Base-by-base conservation (phyloP, 2,888 invertebrate genomes). In the Syritta pipiens region DNA sequence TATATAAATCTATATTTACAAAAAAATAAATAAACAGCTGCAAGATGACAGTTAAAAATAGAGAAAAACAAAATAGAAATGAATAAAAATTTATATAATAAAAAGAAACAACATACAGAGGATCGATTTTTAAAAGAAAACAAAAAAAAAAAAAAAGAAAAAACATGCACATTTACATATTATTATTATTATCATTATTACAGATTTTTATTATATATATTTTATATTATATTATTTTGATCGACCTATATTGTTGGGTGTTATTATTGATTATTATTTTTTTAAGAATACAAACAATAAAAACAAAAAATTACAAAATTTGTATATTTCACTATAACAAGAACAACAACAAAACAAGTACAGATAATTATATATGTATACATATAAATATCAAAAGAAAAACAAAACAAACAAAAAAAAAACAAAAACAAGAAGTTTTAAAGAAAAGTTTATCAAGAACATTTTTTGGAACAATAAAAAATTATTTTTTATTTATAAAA, bases 391-490 rank as follows among this genome's bases (percentile, higher is more conserved):
- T 75, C 55, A 63, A 75, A 57, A 49, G n/a, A 32, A 32, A 28
- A 57, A 2, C n/a, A 37, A 9, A 35, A 32, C 4, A n/a, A 40
- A 53, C 22, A 42, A 20, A 37, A 55, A 40, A 63, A 5, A 26
- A 42, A 19, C 6, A 24, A 37, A 53, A 24, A 44, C 42, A 46
- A 62, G 24, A 40, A 28, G 67, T 81, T 68, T 81, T 75, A 75
- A 79, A 75, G 40, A 79, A 77, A 79, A 57, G 72, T 81, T 81
- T 81, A 81, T 81, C 59, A 81, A 69, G 46, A 75, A 81, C 79
- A 81, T 81, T 81, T 75, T 77, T 81, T 81, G 81, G 74, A 75
- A 81, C 75, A 81, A 81, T 81, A 81, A 75, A 81, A 75, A 75
- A 75, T 63, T 81, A 81, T 81, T 81, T 81, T 75, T 75, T 81